Conservation (phyloP, 2,888 invertebrate genomes). For the Acanthosepion lycidas region DNA sequence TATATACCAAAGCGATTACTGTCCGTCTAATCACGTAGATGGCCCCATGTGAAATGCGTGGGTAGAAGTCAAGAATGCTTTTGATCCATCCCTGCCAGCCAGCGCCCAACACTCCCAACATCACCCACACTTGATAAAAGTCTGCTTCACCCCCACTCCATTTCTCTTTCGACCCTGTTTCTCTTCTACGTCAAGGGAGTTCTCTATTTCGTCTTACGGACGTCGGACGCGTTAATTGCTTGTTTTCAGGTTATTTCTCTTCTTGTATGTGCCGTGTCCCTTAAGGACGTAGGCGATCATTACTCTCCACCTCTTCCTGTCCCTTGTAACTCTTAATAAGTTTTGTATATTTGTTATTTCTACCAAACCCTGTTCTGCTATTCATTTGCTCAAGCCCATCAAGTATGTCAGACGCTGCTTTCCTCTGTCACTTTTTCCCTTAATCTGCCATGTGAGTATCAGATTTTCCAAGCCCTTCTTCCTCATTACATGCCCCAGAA, state of each 20-base stretch:
- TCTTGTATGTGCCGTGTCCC: too few relatives aligned
- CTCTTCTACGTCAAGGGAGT: not conserved
- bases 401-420: too few relatives aligned
- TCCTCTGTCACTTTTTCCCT: too few relatives aligned
- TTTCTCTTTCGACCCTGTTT: not conserved
- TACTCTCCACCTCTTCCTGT: too few relatives aligned
- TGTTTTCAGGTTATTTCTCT: not conserved
- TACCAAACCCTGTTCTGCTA: not conserved
- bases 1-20: conserved; percentile 33
- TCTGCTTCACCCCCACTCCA: not conserved
- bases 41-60: conserved; percentile 10
- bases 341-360: too few relatives aligned
- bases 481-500: too few relatives aligned
- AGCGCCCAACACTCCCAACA: not conserved
- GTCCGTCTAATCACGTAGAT: conserved; percentile 21
- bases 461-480: too few relatives aligned
- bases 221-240: not conserved
- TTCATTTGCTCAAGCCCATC: too few relatives aligned
- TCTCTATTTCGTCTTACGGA: conserved; percentile 4
- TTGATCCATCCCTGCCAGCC: conserved; percentile 33
- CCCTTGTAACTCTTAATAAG: not conserved
- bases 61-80: conserved; percentile 33
- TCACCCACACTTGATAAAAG: not conserved
- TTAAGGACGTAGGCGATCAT: too few relatives aligned
- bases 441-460: too few relatives aligned